These are phyloP conservation scores for Drosophila acutilabella DNA, from an alignment of 2,888 invertebrate species.

Conservation along the genomic window DNA sequence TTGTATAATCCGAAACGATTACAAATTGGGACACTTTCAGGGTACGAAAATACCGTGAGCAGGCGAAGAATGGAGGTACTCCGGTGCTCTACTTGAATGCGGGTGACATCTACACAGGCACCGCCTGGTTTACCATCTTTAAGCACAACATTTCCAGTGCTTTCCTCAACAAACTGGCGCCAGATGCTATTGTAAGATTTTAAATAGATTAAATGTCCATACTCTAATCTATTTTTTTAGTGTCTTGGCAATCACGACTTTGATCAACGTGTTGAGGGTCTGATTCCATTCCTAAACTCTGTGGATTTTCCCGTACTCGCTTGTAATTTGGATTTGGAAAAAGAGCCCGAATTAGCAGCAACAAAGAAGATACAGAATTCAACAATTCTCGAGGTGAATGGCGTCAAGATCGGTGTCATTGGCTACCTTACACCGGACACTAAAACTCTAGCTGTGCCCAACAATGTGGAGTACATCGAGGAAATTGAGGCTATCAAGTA, in stretches of 20 bases:
- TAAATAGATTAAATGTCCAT: background rate
- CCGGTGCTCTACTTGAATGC: slow-evolving; percentile 94
- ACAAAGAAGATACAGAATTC: slow-evolving; percentile 87
- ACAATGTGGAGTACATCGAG: slow-evolving; percentile 87
- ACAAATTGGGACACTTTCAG: slow-evolving; percentile 73
- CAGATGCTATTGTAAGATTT: slow-evolving; percentile 92
- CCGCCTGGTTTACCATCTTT: slow-evolving; percentile 93
- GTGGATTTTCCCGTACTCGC: slow-evolving; percentile 91
- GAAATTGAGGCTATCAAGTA: slow-evolving; percentile 89
- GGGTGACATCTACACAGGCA: slow-evolving; percentile 96
- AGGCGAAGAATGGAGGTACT: slow-evolving; percentile 86
- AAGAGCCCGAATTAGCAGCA: slow-evolving; percentile 87
- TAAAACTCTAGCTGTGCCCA: slow-evolving; percentile 78
- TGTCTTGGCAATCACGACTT: slow-evolving; percentile 97
- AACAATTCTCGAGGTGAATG: slow-evolving; percentile 88
- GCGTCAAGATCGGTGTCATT: slow-evolving; percentile 91
- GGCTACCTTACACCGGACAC: slow-evolving; percentile 95
- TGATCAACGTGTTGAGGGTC: slow-evolving; percentile 91
- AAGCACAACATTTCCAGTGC: slow-evolving; percentile 92
- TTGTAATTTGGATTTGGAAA: slow-evolving; percentile 90
- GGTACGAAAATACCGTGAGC: slow-evolving; percentile 88
- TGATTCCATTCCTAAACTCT: slow-evolving; percentile 90
- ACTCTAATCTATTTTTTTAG: slow-evolving; percentile 85
- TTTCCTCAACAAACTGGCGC: slow-evolving; percentile 91
- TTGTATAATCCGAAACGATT: too few species aligned